phyloP scores from a whole-genome alignment of 30 jellyfish, hydroid and myxozoan species.

The Sanderia malayensis region DNA sequence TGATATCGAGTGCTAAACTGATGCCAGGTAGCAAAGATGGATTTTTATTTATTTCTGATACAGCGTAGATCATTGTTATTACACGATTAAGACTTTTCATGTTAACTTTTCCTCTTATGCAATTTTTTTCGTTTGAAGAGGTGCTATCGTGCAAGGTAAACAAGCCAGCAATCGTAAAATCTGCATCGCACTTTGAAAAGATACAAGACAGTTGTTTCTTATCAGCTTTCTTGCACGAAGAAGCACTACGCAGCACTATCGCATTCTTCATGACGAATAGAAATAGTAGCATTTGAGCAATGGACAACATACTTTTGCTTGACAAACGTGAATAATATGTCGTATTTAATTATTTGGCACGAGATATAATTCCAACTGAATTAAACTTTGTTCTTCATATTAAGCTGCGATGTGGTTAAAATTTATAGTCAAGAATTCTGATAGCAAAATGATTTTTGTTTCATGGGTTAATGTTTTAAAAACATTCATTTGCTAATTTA shows the following conservation, averaged over 20 bases:
- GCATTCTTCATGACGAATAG: neutral
- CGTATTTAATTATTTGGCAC: no score
- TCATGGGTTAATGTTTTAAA: no score
- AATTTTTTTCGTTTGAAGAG: neutral
- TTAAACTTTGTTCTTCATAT: no score
- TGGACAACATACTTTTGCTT: neutral
- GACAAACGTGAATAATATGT: neutral
- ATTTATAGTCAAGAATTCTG: no score
- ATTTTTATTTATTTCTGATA: conserved; percentile 25
- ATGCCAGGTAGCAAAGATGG: conserved; percentile 29
- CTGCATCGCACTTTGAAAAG: conserved; percentile 49
- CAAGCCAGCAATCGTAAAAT: conserved; percentile 47
- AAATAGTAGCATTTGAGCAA: neutral
- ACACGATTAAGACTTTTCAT: conserved; percentile 53
- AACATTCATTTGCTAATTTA: no score
- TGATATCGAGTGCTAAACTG: conserved; percentile 50
- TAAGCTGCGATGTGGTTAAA: no score
- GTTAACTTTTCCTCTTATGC: conserved; percentile 4
- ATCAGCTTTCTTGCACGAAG: neutral
- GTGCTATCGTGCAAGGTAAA: conserved; percentile 23
- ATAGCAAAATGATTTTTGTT: no score
- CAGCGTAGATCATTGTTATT: conserved; percentile 68
- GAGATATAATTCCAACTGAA: no score
- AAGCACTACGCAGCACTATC: neutral
- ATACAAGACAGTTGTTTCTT: neutral